A percentile compares a stretch with the other conserved stretches of the same genome.
phyloP scores from a whole-genome alignment of 2,113 vertebrate genomes.

The Gymnobelideus leadbeateri region DNA sequence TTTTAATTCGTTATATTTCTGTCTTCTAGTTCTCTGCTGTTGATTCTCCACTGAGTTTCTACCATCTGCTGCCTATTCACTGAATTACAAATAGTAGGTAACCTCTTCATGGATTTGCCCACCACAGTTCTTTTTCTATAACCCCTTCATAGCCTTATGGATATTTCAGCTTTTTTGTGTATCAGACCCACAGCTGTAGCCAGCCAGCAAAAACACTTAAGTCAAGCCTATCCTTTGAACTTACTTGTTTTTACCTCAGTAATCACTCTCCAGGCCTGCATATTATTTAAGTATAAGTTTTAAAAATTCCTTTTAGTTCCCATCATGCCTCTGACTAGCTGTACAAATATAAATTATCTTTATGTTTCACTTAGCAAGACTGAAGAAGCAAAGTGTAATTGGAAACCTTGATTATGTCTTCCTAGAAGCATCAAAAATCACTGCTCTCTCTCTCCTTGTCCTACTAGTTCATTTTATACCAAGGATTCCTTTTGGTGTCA shows the following conservation, averaged over 20 bases:
- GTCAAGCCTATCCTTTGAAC: background rate
- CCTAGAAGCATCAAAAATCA: background rate
- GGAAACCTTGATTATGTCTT: background rate
- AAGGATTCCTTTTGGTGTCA: background rate
- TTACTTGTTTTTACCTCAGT: background rate
- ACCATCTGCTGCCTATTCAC: background rate
- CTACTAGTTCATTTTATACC: background rate
- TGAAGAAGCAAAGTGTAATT: background rate
- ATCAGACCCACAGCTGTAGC: background rate
- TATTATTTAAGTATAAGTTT: background rate
- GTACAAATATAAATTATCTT: background rate
- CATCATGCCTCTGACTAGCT: background rate
- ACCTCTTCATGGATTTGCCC: background rate
- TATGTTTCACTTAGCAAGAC: background rate
- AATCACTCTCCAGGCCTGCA: background rate
- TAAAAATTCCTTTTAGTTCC: background rate
- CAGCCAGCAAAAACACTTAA: background rate
- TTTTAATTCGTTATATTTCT: background rate
- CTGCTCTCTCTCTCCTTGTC: background rate
- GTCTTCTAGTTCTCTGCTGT: background rate
- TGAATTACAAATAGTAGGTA: background rate
- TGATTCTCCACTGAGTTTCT: background rate
- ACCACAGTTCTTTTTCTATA: background rate
- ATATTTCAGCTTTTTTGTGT: background rate
- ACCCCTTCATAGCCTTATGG: background rate